These are phyloP conservation scores for Rhagonycha lutea DNA, from an alignment of 2,888 invertebrate species.

Conservation along the genomic window DNA sequence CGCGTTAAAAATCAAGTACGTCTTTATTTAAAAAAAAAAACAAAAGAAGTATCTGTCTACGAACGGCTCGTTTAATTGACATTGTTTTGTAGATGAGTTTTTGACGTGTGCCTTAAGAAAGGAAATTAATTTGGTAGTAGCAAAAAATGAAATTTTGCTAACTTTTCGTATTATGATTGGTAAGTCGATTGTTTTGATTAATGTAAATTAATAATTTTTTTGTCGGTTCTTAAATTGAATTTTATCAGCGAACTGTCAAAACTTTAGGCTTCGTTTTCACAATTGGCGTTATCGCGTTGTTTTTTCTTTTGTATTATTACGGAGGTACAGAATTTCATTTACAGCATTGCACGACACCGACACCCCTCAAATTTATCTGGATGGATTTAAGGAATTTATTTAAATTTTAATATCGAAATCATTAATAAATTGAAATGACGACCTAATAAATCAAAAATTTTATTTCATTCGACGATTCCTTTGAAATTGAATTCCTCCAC, in stretches of 20 bases:
- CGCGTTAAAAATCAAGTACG: not conserved
- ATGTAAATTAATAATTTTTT: not conserved
- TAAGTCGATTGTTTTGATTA: not conserved
- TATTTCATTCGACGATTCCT: not conserved
- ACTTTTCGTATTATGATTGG: not conserved
- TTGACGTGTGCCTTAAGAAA: not conserved
- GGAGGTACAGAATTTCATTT: not conserved
- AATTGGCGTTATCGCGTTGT: not conserved
- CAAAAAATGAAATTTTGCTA: not conserved
- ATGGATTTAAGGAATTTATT: not conserved
- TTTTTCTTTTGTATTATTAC: not conserved
- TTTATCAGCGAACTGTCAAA: not conserved
- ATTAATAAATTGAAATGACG: not conserved
- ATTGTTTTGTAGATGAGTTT: not conserved
- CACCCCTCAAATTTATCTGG: not conserved
- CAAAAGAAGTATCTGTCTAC: not conserved
- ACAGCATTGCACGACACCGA: not conserved
- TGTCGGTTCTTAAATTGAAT: not conserved
- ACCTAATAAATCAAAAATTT: not conserved
- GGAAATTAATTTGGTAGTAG: not conserved
- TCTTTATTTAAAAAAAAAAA: not conserved
- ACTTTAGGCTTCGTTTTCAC: not conserved
- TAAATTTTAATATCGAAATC: not conserved
- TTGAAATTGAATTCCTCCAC: not conserved
- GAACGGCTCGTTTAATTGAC: not conserved